Conservation (phyloP, 2,113 vertebrate genomes). For the Poecilia latipinna region DNA sequence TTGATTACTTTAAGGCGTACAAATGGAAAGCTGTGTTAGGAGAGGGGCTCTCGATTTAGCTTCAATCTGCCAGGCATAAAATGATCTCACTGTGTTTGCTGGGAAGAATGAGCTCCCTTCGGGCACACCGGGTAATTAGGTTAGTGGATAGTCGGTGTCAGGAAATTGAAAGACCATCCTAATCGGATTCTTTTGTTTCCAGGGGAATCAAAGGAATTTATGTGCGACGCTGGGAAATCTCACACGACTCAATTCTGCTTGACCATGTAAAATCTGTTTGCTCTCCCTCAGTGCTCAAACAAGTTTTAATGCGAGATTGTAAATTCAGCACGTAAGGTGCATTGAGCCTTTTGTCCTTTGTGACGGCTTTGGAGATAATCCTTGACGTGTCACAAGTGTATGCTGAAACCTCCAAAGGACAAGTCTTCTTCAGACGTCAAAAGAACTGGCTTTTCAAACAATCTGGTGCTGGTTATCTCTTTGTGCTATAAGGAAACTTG, state of each 20-base stretch:
- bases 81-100: constrained; percentile 89
- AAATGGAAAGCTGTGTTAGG: constrained; percentile 76
- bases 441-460: not conserved
- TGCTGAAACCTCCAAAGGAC: constrained; percentile 46
- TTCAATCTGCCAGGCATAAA: constrained; percentile 87
- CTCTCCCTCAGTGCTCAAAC: constrained; percentile 67
- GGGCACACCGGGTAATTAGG: constrained; percentile 95
- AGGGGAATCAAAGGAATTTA: constrained; percentile 87
- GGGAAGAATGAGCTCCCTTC: constrained; percentile 87
- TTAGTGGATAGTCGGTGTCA: constrained; percentile 98
- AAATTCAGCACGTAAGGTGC: constrained; percentile 49
- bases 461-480: not conserved
- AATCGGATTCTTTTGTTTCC: constrained; percentile 94
- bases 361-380: constrained; percentile 62
- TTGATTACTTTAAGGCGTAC: constrained; percentile 81
- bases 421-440: not conserved
- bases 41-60: constrained; percentile 81
- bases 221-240: constrained; percentile 82
- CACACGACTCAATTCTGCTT: constrained; percentile 74
- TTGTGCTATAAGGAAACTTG: not conserved
- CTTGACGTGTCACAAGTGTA: constrained; percentile 53
- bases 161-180: constrained; percentile 98
- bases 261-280: constrained; percentile 79
- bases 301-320: constrained; percentile 54
- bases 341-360: constrained; percentile 46